These are phyloP conservation scores for Anthophora plumipes DNA, from an alignment of 2,888 invertebrate genomes.

Conservation along the genomic window DNA sequence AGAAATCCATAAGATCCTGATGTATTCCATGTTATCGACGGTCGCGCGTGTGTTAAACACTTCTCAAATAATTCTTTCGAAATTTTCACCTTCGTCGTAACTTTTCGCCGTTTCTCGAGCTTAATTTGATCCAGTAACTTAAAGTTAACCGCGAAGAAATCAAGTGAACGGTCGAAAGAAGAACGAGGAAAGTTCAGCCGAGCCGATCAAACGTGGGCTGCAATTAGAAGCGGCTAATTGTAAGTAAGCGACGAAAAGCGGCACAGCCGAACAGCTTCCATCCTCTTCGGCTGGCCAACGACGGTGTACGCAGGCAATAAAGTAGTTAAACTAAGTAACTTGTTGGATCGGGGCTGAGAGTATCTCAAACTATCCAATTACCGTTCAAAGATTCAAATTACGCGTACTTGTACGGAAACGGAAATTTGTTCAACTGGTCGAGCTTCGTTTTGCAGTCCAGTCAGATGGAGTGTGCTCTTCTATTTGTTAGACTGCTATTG, in stretches of 20 bases:
- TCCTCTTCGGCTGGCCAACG: not conserved
- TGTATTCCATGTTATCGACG: too few relatives aligned
- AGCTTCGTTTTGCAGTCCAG: slow-evolving; percentile 35
- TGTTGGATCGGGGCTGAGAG: slow-evolving; percentile 37
- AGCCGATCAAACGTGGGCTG: slow-evolving; percentile 43
- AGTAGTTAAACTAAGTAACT: slow-evolving; percentile 58
- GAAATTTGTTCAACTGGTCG: slow-evolving; percentile 48
- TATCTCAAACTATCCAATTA: slow-evolving; percentile 61
- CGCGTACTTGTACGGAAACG: slow-evolving; percentile 55
- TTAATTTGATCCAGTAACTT: slow-evolving; percentile 31
- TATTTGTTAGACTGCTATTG: slow-evolving; percentile 37
- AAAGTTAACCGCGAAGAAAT: slow-evolving; percentile 44
- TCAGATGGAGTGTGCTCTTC: slow-evolving; percentile 21
- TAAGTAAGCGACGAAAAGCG: slow-evolving; percentile 52
- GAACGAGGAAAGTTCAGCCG: slow-evolving; percentile 35
- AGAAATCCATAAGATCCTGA: too few relatives aligned
- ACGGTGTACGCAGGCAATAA: slow-evolving; percentile 44
- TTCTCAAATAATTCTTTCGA: not conserved
- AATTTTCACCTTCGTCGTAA: not conserved
- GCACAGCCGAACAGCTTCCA: slow-evolving; percentile 31
- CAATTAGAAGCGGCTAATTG: slow-evolving; percentile 54
- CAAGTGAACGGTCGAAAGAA: slow-evolving; percentile 23
- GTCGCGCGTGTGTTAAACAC: too few relatives aligned
- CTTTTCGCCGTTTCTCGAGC: not conserved
- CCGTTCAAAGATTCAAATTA: slow-evolving; percentile 58